phyloP scores from a whole-genome alignment of 2,113 vertebrate species.

The Lycaon pictus region DNA sequence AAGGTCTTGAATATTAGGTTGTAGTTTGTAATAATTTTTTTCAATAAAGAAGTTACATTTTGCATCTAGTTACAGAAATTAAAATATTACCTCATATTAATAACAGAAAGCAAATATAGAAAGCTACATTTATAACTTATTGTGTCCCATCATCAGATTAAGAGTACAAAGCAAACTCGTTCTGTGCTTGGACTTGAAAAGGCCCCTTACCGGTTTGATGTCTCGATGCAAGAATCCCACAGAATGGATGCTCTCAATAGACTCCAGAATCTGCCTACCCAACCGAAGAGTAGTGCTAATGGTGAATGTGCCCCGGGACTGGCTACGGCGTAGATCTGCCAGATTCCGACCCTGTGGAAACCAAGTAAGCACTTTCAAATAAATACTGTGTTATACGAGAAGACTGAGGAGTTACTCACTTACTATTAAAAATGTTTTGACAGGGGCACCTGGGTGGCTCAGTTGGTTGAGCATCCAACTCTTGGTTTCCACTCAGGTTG shows the following conservation, averaged over 20 bases:
- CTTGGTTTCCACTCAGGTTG: neutral
- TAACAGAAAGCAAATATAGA: neutral
- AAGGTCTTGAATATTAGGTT: slow-evolving; percentile 46
- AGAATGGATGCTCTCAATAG: slow-evolving; percentile 99
- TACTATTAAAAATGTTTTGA: slow-evolving; percentile 7
- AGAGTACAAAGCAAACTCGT: neutral
- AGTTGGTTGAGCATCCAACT: neutral
- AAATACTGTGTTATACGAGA: neutral
- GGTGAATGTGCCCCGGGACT: slow-evolving; percentile 96
- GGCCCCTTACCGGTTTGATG: slow-evolving; percentile 95
- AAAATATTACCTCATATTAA: slow-evolving; percentile 56
- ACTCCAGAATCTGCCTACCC: slow-evolving; percentile 97
- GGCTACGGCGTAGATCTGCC: slow-evolving; percentile 97
- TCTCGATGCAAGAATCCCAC: slow-evolving; percentile 98
- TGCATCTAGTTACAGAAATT: slow-evolving; percentile 42
- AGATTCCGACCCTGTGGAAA: slow-evolving; percentile 95
- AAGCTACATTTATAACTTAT: slow-evolving; percentile 41
- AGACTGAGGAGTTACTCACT: neutral
- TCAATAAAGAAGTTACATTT: slow-evolving; percentile 20
- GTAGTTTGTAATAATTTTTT: slow-evolving; percentile 17
- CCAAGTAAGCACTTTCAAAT: slow-evolving; percentile 54
- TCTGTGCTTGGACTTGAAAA: slow-evolving; percentile 48
- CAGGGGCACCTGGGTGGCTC: neutral
- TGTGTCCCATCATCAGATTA: neutral
- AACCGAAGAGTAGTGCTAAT: slow-evolving; percentile 97